A percentile compares a stretch with the other conserved stretches of the same genome.
phyloP scores from a whole-genome alignment of 2,113 vertebrate species.

The Bos taurus region DNA sequence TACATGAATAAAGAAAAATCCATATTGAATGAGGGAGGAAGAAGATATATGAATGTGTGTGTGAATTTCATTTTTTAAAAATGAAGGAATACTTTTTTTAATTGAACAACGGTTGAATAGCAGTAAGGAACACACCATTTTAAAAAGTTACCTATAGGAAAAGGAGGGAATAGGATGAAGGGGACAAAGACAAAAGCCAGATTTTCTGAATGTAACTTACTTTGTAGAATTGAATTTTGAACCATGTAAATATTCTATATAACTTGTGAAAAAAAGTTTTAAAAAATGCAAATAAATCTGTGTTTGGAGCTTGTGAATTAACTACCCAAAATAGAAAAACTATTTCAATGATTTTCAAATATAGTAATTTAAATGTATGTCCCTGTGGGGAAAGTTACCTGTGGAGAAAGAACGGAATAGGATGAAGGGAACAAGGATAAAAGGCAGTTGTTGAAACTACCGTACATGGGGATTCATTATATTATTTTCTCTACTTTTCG shows the following conservation, averaged over 20 bases:
- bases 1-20: background rate
- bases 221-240: background rate
- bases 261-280: background rate
- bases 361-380: background rate
- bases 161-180: background rate
- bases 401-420: background rate
- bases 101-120: background rate
- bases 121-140: background rate
- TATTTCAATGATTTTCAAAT: background rate
- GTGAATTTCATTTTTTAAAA: background rate
- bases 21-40: background rate
- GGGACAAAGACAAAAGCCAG: background rate
- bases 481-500: conserved; percentile 2
- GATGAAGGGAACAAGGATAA: background rate
- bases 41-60: background rate
- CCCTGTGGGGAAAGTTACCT: background rate
- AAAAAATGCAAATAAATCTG: background rate
- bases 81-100: background rate
- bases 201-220: background rate
- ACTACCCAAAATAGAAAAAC: background rate
- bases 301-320: background rate
- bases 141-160: background rate
- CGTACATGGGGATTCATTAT: background rate
- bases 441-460: background rate
- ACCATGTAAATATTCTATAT: background rate